A percentile compares a stretch with the other conserved stretches of the same genome.
Conservation (phyloP, 53 echinoderm and acorn worm species). For the Holothuria leucospilota region DNA sequence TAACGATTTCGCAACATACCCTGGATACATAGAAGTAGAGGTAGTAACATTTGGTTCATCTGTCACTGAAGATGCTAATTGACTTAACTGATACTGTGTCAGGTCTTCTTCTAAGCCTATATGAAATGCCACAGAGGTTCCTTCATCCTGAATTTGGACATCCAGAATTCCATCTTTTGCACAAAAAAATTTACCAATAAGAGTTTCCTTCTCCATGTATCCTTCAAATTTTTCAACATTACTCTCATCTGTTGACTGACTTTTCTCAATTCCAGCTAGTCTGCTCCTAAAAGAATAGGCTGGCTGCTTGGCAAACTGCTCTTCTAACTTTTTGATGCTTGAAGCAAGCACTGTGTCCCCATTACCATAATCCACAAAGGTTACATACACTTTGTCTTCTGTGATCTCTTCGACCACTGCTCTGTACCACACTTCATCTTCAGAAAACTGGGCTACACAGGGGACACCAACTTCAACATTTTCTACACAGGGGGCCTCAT, state of each 20-base stretch:
- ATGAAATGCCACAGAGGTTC: neutral
- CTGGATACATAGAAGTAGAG: constrained; percentile 38
- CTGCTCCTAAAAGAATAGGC: constrained; percentile 75
- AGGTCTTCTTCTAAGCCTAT: constrained; percentile 27
- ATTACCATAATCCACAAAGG: constrained; percentile 96
- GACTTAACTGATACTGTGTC: neutral
- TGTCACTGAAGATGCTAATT: neutral
- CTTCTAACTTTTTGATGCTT: constrained; percentile 69
- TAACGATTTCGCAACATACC: neutral
- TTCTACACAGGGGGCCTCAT: constrained; percentile 1
- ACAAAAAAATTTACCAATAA: constrained; percentile 56
- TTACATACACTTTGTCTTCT: constrained; percentile 68
- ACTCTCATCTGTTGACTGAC: constrained; percentile 15
- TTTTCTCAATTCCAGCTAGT: constrained; percentile 69
- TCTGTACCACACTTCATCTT: constrained; percentile 86
- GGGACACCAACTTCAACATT: constrained; percentile 61
- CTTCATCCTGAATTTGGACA: constrained; percentile 19
- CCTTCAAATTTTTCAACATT: constrained; percentile 64
- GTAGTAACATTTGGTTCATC: neutral
- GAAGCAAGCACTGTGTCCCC: constrained; percentile 68
- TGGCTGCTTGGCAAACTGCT: constrained; percentile 69
- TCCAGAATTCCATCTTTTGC: constrained; percentile 28
- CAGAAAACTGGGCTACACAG: constrained; percentile 79
- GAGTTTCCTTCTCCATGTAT: constrained; percentile 60
- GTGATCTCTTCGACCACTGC: constrained; percentile 65